These are phyloP conservation scores for Caenorhabditis panamensis DNA, from an alignment of 2,888 invertebrate species.

Conservation along the genomic window DNA sequence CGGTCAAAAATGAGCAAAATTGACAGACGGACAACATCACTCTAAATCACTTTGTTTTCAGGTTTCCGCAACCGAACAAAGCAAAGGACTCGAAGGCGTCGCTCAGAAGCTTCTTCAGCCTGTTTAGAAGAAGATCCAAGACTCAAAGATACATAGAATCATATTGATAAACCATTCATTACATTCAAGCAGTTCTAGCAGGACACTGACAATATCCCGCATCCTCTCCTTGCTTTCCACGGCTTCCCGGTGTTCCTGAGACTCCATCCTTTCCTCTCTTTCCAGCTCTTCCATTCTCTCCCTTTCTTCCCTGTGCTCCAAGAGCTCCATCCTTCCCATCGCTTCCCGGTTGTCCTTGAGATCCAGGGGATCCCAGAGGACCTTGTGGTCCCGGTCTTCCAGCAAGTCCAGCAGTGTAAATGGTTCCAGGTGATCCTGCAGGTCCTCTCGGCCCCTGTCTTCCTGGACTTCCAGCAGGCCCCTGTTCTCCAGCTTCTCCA, in stretches of 20 bases:
- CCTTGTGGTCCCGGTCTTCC: slow-evolving; percentile 65
- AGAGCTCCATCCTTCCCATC: slow-evolving; percentile 57
- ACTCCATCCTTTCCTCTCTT: slow-evolving; percentile 60
- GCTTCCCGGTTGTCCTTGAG: slow-evolving; percentile 45
- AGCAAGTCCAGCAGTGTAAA: slow-evolving; percentile 57
- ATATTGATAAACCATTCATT: slow-evolving; percentile 1
- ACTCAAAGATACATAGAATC: slow-evolving; percentile 13
- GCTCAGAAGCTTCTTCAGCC: slow-evolving; percentile 64
- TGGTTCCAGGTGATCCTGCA: slow-evolving; percentile 64
- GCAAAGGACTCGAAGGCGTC: slow-evolving; percentile 48
- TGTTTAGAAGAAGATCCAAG: slow-evolving; percentile 51
- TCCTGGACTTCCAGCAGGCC: slow-evolving; percentile 59
- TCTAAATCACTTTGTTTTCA: slow-evolving; percentile 4
- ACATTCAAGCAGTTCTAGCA: slow-evolving; percentile 41
- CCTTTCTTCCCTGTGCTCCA: slow-evolving; percentile 61
- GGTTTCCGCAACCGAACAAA: slow-evolving; percentile 48
- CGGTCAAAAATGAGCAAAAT: no score
- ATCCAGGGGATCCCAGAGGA: slow-evolving; percentile 56
- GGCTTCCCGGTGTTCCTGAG: slow-evolving; percentile 55
- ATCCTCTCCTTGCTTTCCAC: slow-evolving; percentile 62
- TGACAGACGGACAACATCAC: no score
- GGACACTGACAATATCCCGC: slow-evolving; percentile 65
- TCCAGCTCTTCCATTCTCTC: slow-evolving; percentile 61
- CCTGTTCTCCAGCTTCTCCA: slow-evolving; percentile 66
- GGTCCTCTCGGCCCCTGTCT: slow-evolving; percentile 46